Evolutionary conservation across 53 echinoderm and acorn worm genomes (phyloP), one percentile per base, ranked within the genome.

Genomic region (Apostichopus leukothele): DNA sequence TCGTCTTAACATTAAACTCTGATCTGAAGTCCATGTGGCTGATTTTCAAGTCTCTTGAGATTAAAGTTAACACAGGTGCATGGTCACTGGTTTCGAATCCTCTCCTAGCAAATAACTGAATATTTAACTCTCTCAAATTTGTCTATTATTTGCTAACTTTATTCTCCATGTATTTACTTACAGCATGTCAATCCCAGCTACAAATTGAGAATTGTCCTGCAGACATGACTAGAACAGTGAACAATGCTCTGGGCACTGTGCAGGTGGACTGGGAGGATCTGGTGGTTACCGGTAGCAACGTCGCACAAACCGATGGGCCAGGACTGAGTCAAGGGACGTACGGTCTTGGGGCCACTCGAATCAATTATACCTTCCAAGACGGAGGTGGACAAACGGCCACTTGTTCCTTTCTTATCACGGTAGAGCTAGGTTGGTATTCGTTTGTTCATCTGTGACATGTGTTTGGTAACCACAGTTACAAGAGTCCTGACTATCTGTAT

Each of bases 291-390:
- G 84, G 84, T 0, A 55, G 20, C 8, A 59, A 4, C 60, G 84
- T 84, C 10, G 9, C 9, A 20, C 84, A 84, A 60, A 59, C 60
- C 22, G 84, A 20, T 14, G 84, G 84, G 27, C 84, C 84, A 1
- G 6, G 10, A 3, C 19, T 4, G 16, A 84, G 27, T 25, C 21
- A 22, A 16, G 84, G 84, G 20, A 55, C 9, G 9, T 84, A 57
- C 39, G 18, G 6, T 3, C n/a, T 26, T 4, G 84, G 84, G 20
- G 9, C 18, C 1, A 60, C 60, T 27, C 20, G 4, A 55, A 39
- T 84, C 59, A 25, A 59, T 5, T 84, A 84, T 60, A 59, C 60
- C 84, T 84, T 57, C 9, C 84, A 27, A 26, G 84, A 84, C 60
- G 84, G 26, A 13, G 25, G 19, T 3, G 84, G 84, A 16, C 60